Evolutionary conservation across 2,888 invertebrate species (phyloP).

Genomic region (Parasteatoda lunata): DNA sequence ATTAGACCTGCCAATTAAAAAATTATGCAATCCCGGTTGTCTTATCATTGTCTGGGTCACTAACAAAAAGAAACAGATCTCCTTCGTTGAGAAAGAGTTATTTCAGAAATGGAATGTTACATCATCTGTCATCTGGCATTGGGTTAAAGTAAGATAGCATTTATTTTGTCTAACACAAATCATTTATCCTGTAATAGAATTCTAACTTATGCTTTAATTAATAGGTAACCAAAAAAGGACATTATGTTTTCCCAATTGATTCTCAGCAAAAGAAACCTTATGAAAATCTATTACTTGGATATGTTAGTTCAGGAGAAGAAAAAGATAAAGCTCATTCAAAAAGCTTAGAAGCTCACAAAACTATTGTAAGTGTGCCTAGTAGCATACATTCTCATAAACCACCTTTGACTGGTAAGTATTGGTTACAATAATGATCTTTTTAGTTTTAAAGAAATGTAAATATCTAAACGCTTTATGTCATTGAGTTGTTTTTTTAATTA

Average conservation of each 20-base stretch:
- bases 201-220: not conserved
- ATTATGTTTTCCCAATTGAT: slow-evolving; percentile 44
- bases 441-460: not conserved
- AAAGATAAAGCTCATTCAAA: not conserved
- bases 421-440: not conserved
- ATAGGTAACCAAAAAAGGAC: slow-evolving; percentile 60
- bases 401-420: slow-evolving; percentile 82
- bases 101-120: slow-evolving; percentile 49
- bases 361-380: slow-evolving; percentile 90
- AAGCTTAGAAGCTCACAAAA: slow-evolving; percentile 73
- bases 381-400: slow-evolving; percentile 97
- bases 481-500: too few species aligned
- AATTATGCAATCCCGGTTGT: slow-evolving; percentile 72
- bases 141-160: slow-evolving; percentile 58
- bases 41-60: slow-evolving; percentile 94
- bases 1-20: slow-evolving; percentile 79
- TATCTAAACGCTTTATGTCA: not conserved
- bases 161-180: not conserved
- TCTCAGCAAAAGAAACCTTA: slow-evolving; percentile 64
- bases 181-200: not conserved
- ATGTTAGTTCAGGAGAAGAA: not conserved
- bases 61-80: slow-evolving; percentile 83
- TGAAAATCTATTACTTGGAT: slow-evolving; percentile 64
- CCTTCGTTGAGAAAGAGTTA: slow-evolving; percentile 80
- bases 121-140: slow-evolving; percentile 49